These are phyloP conservation scores for Tokudaia tokunoshimensis DNA, from an alignment of 2,797 vertebrate genomes.

Conservation along the genomic window DNA sequence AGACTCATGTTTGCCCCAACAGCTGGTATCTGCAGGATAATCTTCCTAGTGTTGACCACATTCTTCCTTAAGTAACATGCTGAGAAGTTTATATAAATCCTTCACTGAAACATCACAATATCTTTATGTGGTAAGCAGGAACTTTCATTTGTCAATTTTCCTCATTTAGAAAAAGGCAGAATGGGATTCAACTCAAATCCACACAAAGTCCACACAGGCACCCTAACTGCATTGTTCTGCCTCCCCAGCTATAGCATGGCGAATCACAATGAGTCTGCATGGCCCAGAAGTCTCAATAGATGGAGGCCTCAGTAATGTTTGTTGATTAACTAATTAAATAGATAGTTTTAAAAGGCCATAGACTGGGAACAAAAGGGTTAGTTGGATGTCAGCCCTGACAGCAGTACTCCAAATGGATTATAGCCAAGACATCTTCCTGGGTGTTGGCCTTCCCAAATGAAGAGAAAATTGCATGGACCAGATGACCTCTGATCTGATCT, in stretches of 20 bases:
- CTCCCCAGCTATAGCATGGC: not conserved
- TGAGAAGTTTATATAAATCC: slow-evolving; percentile 24
- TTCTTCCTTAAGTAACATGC: not conserved
- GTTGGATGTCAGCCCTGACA: slow-evolving; percentile 14
- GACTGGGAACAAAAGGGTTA: slow-evolving; percentile 14
- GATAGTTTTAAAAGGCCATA: slow-evolving; percentile 46
- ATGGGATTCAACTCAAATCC: not conserved
- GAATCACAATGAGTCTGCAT: not conserved
- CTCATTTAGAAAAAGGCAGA: slow-evolving; percentile 14
- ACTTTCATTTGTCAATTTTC: slow-evolving; percentile 28
- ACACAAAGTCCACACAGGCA: not conserved
- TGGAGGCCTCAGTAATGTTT: not conserved
- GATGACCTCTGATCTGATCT: slow-evolving; percentile 5
- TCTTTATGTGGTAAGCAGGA: not conserved
- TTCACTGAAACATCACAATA: slow-evolving; percentile 34
- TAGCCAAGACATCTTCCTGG: not conserved
- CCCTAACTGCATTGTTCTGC: not conserved
- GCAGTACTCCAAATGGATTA: not conserved
- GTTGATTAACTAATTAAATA: slow-evolving; percentile 21
- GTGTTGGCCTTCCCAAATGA: slow-evolving; percentile 9
- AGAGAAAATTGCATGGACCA: not conserved
- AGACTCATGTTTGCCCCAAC: not conserved
- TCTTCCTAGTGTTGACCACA: not conserved
- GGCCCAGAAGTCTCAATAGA: not conserved
- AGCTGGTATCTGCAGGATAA: not conserved